phyloP scores from a whole-genome alignment of 2,888 invertebrate species.

The Drosophila eohydei region DNA sequence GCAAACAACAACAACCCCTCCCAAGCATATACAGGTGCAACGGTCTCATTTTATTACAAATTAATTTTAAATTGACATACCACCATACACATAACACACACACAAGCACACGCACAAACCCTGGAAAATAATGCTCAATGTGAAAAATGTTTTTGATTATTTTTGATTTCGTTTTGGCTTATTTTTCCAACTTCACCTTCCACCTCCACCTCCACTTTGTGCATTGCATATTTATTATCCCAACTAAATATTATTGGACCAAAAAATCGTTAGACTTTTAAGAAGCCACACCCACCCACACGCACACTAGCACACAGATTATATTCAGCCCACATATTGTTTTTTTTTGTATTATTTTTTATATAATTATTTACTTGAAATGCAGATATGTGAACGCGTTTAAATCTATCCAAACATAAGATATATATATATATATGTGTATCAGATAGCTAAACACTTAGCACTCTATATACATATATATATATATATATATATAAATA shows the following conservation, averaged over 20 bases:
- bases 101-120: constrained; percentile 10
- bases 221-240: constrained; percentile 69
- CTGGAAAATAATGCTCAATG: constrained; percentile 34
- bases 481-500: background rate
- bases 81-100: constrained; percentile 38
- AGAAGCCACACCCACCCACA: constrained; percentile 69
- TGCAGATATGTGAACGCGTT: constrained; percentile 65
- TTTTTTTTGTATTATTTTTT: constrained; percentile 73
- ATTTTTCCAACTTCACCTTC: constrained; percentile 12
- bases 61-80: constrained; percentile 83
- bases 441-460: constrained; percentile 55
- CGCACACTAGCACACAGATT: constrained; percentile 19
- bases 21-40: constrained; percentile 71
- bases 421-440: constrained; percentile 24
- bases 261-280: constrained; percentile 86
- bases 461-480: constrained; percentile 21
- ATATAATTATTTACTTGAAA: constrained; percentile 67
- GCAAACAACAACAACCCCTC: constrained; percentile 5
- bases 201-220: constrained; percentile 38
- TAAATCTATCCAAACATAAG: constrained; percentile 38
- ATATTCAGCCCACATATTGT: constrained; percentile 72
- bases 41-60: constrained; percentile 78
- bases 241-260: constrained; percentile 84
- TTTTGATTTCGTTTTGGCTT: constrained; percentile 30
- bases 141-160: constrained; percentile 19